Conservation (phyloP, 2,888 invertebrate genomes). For the Drosophila buzzatii region DNA sequence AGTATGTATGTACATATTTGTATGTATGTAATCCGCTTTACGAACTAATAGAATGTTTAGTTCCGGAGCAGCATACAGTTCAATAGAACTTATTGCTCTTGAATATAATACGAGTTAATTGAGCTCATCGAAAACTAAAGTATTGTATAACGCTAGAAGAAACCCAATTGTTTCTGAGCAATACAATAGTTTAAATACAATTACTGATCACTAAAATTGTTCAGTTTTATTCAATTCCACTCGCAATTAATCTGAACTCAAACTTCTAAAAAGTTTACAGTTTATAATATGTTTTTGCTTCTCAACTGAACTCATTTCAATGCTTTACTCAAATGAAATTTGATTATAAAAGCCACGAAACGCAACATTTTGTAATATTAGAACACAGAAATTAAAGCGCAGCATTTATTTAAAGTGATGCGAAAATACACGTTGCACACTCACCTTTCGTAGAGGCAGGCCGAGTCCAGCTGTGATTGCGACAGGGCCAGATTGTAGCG, state of each 20-base stretch:
- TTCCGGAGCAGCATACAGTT: not conserved
- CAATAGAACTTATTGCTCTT: not conserved
- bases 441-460: conserved; percentile 93
- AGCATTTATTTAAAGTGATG: conserved; percentile 5
- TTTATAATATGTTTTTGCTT: not conserved
- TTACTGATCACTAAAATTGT: no score
- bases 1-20: no score
- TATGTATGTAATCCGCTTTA: no score
- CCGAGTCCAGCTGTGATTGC: conserved; percentile 90
- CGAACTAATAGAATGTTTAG: not conserved
- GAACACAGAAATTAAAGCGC: conserved; percentile 17
- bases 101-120: not conserved
- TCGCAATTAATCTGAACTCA: not conserved
- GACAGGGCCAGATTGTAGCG: conserved; percentile 91
- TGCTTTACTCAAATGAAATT: not conserved
- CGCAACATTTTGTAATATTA: not conserved
- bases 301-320: not conserved
- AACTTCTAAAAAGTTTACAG: not conserved
- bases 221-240: no score
- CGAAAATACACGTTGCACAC: conserved; percentile 44
- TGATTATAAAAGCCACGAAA: not conserved
- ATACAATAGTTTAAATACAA: no score
- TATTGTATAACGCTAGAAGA: no score
- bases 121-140: no score
- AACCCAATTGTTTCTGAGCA: no score